A percentile compares a stretch with the other conserved stretches of the same genome.
Conservation (phyloP, 37 sponge, comb jelly and placozoan species). For the Ianthella basta region DNA sequence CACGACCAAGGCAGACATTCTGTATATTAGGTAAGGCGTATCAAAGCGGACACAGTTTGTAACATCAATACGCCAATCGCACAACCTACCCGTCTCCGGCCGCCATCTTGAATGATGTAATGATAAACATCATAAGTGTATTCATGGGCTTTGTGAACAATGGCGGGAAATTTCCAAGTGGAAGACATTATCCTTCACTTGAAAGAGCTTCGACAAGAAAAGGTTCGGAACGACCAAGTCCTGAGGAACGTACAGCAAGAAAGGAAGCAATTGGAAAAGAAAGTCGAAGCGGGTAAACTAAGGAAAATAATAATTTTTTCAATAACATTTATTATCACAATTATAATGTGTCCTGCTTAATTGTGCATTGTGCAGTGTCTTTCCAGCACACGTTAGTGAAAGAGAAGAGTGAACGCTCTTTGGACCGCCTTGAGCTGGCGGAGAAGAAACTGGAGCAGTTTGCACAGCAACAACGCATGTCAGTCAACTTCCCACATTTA, state of each 20-base stretch:
- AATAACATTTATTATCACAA: no score
- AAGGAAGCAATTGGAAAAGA: not conserved
- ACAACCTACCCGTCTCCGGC: conserved; percentile 5
- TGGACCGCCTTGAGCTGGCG: not conserved
- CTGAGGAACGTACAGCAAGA: not conserved
- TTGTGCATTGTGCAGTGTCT: not conserved
- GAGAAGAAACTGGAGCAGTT: not conserved
- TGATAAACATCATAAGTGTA: not conserved
- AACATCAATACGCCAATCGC: no score
- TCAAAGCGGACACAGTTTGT: no score
- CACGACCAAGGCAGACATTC: no score
- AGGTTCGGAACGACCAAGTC: not conserved
- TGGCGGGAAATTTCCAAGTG: not conserved
- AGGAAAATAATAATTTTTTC: no score
- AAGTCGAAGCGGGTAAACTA: conserved; percentile 4
- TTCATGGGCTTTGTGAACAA: not conserved
- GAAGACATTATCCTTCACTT: not conserved
- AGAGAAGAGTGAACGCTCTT: not conserved
- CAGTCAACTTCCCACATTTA: not conserved
- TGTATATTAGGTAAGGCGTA: no score
- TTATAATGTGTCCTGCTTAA: no score
- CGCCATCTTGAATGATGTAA: not conserved
- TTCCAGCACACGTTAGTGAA: not conserved
- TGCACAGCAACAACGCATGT: not conserved
- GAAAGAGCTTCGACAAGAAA: conserved; percentile 17